These are phyloP conservation scores for Grus americana DNA, from an alignment of 2,113 vertebrate species.

Conservation along the genomic window DNA sequence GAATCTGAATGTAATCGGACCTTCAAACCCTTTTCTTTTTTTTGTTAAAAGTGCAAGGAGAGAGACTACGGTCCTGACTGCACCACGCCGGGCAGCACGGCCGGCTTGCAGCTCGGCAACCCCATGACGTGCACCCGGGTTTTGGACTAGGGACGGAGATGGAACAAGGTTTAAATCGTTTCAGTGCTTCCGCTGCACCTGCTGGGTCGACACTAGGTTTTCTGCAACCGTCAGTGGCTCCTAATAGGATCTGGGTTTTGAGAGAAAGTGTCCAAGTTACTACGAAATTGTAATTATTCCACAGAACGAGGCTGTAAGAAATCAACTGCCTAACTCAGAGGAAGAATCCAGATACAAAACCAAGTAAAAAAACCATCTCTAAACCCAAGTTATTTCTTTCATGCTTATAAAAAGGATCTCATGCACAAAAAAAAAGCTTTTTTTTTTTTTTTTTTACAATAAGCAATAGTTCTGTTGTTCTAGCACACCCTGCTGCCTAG, in stretches of 20 bases:
- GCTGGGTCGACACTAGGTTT: neutral
- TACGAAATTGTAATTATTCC: neutral
- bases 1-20: neutral
- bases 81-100: fast-evolving
- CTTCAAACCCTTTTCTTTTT: neutral
- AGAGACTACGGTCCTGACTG: neutral
- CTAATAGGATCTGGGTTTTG: neutral
- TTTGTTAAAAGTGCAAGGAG: neutral
- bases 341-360: slow-evolving; percentile 41
- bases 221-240: neutral
- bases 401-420: slow-evolving; percentile 70
- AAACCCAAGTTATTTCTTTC: slow-evolving; percentile 47
- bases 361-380: slow-evolving; percentile 60
- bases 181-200: slow-evolving; percentile 14
- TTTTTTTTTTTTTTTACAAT: neutral
- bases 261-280: neutral
- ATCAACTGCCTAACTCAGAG: slow-evolving; percentile 23
- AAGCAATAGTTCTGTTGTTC: slow-evolving; percentile 42
- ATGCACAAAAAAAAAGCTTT: slow-evolving; percentile 42
- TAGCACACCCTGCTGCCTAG: slow-evolving; percentile 66
- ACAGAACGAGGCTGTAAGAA: neutral
- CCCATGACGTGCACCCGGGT: fast-evolving
- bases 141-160: neutral
- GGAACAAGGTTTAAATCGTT: neutral
- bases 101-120: fast-evolving